Conservation (phyloP, 2,113 vertebrate species). For the Sebastes fasciatus region DNA sequence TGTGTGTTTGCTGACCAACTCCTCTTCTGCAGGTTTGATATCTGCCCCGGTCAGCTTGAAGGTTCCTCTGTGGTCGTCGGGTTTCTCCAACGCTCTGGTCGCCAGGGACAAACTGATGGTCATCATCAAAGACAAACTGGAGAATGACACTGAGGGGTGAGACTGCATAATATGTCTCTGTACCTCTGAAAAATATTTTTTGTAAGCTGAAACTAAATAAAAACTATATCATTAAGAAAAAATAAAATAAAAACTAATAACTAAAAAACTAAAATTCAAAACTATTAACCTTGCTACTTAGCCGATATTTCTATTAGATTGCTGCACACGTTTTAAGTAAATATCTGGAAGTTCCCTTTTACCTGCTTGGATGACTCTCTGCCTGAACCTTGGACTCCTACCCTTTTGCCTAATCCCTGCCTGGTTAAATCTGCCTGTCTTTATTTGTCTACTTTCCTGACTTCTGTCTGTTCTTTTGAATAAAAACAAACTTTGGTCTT, state of each 20-base stretch:
- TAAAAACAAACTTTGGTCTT: not conserved
- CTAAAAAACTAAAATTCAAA: too few relatives aligned
- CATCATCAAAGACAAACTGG: slow-evolving; percentile 78
- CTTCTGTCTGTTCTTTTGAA: not conserved
- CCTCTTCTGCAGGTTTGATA: slow-evolving; percentile 70
- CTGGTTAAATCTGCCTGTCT: not conserved
- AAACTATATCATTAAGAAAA: too few relatives aligned
- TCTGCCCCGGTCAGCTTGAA: slow-evolving; percentile 79
- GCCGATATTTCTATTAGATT: not conserved
- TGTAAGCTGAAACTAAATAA: too few relatives aligned
- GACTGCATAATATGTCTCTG: not conserved
- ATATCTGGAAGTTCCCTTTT: not conserved
- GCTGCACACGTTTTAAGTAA: not conserved
- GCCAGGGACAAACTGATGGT: slow-evolving; percentile 78
- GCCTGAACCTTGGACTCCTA: not conserved
- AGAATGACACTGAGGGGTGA: slow-evolving; percentile 75
- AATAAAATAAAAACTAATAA: too few relatives aligned
- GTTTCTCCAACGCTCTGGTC: slow-evolving; percentile 74
- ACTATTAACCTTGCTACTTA: too few relatives aligned
- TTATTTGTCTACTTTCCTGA: not conserved
- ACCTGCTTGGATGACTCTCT: not conserved
- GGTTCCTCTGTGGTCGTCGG: slow-evolving; percentile 79
- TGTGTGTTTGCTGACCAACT: not conserved
- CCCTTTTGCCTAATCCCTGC: not conserved
- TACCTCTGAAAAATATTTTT: not conserved